Evolutionary conservation across 2,113 vertebrate genomes (phyloP), one percentile per base, ranked within the genome.

Genomic region (Cryptomyrus ogoouensis): DNA sequence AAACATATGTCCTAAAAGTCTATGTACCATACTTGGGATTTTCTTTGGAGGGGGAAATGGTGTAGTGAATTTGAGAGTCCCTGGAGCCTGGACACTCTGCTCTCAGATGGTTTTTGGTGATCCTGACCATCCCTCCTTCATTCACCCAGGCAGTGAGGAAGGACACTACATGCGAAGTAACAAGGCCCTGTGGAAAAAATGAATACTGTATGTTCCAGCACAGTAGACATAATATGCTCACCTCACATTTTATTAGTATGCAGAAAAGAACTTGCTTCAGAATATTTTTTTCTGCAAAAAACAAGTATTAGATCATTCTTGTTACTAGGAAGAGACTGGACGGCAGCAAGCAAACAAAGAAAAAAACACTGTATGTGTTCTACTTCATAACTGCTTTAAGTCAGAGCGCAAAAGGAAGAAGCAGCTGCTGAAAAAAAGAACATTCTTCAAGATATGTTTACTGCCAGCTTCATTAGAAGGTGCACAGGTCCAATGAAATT

Each of bases 41-140:
- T 3, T 95, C 96, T 0, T 93, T 90, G 3, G 92, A 88, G 12
- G 89, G 9, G 3, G 90, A 77, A 91, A 99, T 96, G 91, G 92
- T 96, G 95, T 98, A 99, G 91, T 96, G 89, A 62, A 99, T 96
- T 85, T 97, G 94, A 0, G 97, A 96, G 5, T 95, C 93, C 0
- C 58, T 91, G 91, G 94, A 92, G 1, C 96, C 97, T 0, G 95
- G 94, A 31, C 96, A 94, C 91, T 96, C 87, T 0, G 97, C 94
- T 10, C 93, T 94, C 91, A 99, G 94, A 91, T 98, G 95, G 24
- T 94, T 97, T 87, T 90, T 97, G 89, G 97, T 96, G 83, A 99
- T 96, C 4, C 97, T 97, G 1, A 99, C 95, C 97, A 97, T 97
- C 0, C 98, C 97, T 0, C 98, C 98, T 91, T 97, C 96, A 24